Base-by-base conservation (phyloP, 2,113 vertebrate genomes). In the Hystrix cristata region DNA sequence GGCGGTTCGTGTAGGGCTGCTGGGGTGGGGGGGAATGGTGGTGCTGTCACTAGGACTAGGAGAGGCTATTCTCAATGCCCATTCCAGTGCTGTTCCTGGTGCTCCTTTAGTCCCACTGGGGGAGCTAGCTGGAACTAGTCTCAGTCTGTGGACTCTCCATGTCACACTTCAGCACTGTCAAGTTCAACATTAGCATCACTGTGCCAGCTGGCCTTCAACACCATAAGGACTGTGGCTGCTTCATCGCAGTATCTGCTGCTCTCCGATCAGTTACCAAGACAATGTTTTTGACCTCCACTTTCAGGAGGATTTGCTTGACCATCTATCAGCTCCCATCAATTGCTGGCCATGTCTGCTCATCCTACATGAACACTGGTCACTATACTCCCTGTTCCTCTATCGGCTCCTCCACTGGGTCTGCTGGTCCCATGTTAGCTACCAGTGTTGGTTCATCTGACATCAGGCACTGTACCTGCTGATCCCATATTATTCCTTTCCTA, bases 1-100 rank as follows among this genome's bases (percentile, higher is more conserved):
- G 97, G 10, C 99, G 98, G 90, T 98, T 99, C 16, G 97, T 96
- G 65, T 89, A 94, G 81, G 97, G 96, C 74, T 92, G 96, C 97
- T 98, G 97, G 84, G 94, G 51, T 16, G 90, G 59, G 38, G 71
- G 51, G 71, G 65, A 55, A 83, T 9, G 8, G 34, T 43, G 34
- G 62, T 69, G 29, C 76, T 31, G 64, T 97, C 97, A 96, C 46
- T 48, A 81, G 53, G 57, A 60, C 53, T 80, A 92, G 78, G 71
- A 90, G 85, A 93, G 78, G 87, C 83, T 62, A 46, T 57, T 31
- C 83, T 88, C 69, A 88, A 55, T 19, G 43, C 78, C 87, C 43
- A 29, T 12, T 48, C 18, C 15, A 64, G 15, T 29, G 25, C 25
- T 55, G 5, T 14, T 72, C 57, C 71, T 80, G 62, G 8, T 55